Conservation (phyloP, 2,113 vertebrate genomes). For the Australoheros scitulus region DNA sequence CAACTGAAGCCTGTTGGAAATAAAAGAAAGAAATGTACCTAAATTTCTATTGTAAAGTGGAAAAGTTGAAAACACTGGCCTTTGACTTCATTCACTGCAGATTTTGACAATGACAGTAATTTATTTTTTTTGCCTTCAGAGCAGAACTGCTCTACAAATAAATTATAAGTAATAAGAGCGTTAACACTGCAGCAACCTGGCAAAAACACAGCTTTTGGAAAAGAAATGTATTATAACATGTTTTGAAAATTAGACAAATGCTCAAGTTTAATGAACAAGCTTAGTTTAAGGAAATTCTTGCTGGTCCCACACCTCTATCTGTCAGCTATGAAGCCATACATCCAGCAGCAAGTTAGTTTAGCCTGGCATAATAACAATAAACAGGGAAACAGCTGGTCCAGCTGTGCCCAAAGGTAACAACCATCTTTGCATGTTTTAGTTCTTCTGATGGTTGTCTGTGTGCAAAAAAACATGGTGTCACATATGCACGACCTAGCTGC, state of each 20-base stretch:
- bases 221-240: not conserved
- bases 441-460: not conserved
- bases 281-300: not conserved
- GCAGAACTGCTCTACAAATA: not conserved
- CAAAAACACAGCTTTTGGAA: not conserved
- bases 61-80: not conserved
- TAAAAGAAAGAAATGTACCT: not conserved
- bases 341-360: not conserved
- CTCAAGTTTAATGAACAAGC: not conserved
- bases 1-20: not conserved
- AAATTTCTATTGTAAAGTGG: not conserved
- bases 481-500: not conserved
- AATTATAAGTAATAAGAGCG: not conserved
- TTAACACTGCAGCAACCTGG: not conserved
- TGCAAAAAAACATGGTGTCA: not conserved
- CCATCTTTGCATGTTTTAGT: not conserved
- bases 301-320: not conserved
- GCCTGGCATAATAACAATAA: not conserved
- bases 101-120: not conserved
- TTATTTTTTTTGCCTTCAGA: not conserved
- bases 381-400: not conserved
- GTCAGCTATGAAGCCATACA: not conserved
- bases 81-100: not conserved
- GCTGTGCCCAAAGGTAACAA: not conserved
- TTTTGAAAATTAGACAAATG: too few relatives aligned